These are phyloP conservation scores for Amorpha juglandis DNA, from an alignment of 2,888 invertebrate species.

Conservation along the genomic window DNA sequence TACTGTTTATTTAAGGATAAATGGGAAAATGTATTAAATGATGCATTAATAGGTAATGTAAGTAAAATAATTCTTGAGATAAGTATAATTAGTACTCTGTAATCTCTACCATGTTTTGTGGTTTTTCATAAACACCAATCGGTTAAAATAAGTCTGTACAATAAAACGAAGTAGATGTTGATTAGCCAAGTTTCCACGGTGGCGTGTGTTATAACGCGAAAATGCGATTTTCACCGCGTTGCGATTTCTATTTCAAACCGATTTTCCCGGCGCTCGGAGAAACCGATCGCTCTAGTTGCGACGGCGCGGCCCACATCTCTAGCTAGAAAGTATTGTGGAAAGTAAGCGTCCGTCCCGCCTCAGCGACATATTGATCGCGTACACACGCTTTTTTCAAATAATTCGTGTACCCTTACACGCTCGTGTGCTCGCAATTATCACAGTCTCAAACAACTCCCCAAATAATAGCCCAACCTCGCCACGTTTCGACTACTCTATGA, in stretches of 20 bases:
- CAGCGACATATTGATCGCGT: slow-evolving; percentile 75
- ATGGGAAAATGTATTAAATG: background rate
- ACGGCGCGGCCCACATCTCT: slow-evolving; percentile 80
- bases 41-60: background rate
- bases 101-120: background rate
- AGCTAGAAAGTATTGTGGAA: slow-evolving; percentile 84
- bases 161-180: slow-evolving; percentile 29
- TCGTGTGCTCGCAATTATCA: background rate
- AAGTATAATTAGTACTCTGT: background rate
- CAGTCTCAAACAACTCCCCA: background rate
- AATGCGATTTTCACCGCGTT: slow-evolving; percentile 77
- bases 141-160: background rate
- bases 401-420: slow-evolving; percentile 2
- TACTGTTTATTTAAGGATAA: background rate
- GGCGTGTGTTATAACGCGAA: slow-evolving; percentile 71
- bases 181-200: slow-evolving; percentile 59
- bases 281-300: slow-evolving; percentile 83
- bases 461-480: background rate
- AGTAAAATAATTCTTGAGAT: background rate
- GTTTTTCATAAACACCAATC: background rate
- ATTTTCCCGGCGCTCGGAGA: slow-evolving; percentile 82
- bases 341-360: slow-evolving; percentile 76
- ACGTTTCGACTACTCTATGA: background rate
- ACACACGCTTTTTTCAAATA: slow-evolving; percentile 40
- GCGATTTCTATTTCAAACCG: slow-evolving; percentile 84